Percentiles rank a stretch among this genome's conserved stretches.
These are phyloP conservation scores for Rhogogaster chlorosoma DNA, from an alignment of 2,888 invertebrate genomes.

Conservation along the genomic window DNA sequence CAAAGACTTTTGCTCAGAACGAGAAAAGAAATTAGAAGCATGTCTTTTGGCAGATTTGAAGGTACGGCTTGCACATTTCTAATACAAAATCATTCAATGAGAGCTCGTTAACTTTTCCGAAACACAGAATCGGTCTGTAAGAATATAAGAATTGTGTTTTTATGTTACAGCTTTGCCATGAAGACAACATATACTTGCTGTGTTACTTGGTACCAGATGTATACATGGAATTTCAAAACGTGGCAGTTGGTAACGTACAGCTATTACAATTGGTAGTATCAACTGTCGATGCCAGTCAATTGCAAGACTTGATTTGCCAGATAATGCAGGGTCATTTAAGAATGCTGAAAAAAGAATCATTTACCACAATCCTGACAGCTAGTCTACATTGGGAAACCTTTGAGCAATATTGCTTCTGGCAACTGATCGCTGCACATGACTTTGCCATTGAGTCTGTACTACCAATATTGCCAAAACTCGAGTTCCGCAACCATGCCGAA, in stretches of 20 bases:
- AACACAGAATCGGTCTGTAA: background rate
- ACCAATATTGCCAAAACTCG: conserved; percentile 88
- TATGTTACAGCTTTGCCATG: conserved; percentile 86
- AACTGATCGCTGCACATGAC: conserved; percentile 95
- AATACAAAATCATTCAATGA: conserved; percentile 31
- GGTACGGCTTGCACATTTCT: conserved; percentile 72
- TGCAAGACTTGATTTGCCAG: conserved; percentile 94
- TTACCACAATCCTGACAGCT: conserved; percentile 87
- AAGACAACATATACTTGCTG: conserved; percentile 92
- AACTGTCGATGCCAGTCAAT: conserved; percentile 92
- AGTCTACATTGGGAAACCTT: conserved; percentile 98
- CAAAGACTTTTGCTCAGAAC: conserved; percentile 91
- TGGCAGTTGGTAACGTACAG: conserved; percentile 92
- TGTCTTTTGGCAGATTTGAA: conserved; percentile 91
- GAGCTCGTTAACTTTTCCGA: background rate
- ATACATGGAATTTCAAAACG: conserved; percentile 93
- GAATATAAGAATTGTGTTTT: background rate
- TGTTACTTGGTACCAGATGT: conserved; percentile 96
- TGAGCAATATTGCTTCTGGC: conserved; percentile 98
- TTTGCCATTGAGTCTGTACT: conserved; percentile 94
- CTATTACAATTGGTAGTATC: conserved; percentile 94
- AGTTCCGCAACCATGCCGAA: conserved; percentile 93
- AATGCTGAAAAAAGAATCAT: conserved; percentile 90
- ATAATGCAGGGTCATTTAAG: conserved; percentile 93
- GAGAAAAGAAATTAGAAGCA: conserved; percentile 87